Percentiles rank a stretch among this genome's conserved stretches.
These are phyloP conservation scores for Habrosyne pyritoides DNA, from an alignment of 2,888 invertebrate species.

Conservation along the genomic window DNA sequence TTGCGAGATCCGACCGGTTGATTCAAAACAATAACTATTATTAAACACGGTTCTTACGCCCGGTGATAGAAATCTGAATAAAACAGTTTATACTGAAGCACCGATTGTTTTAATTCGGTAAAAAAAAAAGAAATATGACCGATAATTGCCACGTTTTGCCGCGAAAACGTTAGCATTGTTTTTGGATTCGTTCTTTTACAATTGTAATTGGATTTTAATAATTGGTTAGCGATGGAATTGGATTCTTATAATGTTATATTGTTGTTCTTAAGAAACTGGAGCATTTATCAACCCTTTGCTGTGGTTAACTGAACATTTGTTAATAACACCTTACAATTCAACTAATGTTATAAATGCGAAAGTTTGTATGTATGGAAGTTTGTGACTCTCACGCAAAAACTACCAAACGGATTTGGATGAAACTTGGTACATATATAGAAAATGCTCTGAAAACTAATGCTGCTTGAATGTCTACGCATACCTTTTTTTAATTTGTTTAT, in stretches of 20 bases:
- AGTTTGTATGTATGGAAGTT: neutral
- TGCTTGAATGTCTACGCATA: too few relatives aligned
- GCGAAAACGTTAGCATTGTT: constrained; percentile 63
- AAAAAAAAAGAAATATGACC: constrained; percentile 73
- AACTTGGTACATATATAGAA: too few relatives aligned
- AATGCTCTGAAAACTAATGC: too few relatives aligned
- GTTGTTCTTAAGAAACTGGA: neutral
- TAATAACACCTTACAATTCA: neutral
- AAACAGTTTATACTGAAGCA: constrained; percentile 24
- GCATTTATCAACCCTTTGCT: neutral
- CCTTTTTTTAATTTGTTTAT: too few relatives aligned
- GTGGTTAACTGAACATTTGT: neutral
- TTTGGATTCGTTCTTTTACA: constrained; percentile 42
- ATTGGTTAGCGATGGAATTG: constrained; percentile 38
- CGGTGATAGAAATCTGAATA: constrained; percentile 66
- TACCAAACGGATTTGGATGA: too few relatives aligned
- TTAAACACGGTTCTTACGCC: constrained; percentile 47
- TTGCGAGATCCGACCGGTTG: constrained; percentile 58
- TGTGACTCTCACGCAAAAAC: too few relatives aligned
- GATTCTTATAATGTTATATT: constrained; percentile 2
- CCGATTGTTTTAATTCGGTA: constrained; percentile 75
- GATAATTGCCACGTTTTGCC: constrained; percentile 70
- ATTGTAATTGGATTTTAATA: constrained; percentile 64
- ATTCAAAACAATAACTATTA: constrained; percentile 63
- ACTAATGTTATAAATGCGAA: neutral